phyloP scores from a whole-genome alignment of 2,113 vertebrate genomes.

The Chitala chitala region DNA sequence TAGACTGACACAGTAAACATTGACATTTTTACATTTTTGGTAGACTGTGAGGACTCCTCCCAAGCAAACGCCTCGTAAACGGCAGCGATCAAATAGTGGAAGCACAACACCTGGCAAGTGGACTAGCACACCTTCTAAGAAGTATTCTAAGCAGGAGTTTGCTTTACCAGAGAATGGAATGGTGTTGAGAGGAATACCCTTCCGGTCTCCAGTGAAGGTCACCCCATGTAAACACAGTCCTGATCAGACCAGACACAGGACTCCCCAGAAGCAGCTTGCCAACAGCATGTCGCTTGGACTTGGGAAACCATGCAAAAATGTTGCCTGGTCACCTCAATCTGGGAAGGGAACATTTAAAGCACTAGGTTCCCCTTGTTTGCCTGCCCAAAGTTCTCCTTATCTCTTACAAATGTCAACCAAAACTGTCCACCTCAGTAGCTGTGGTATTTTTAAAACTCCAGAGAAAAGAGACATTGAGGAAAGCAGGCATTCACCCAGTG shows the following conservation, averaged over 20 bases:
- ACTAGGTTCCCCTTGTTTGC: constrained; percentile 43
- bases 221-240: constrained; percentile 49
- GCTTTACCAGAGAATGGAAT: constrained; percentile 28
- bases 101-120: constrained; percentile 36
- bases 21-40: constrained; percentile 18
- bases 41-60: constrained; percentile 66
- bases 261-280: constrained; percentile 39
- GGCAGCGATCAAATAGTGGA: constrained; percentile 21
- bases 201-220: constrained; percentile 35
- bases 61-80: constrained; percentile 45
- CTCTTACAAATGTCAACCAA: constrained; percentile 32
- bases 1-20: no score
- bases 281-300: constrained; percentile 27
- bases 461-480: constrained; percentile 36
- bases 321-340: constrained; percentile 59
- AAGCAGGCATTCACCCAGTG: constrained; percentile 25
- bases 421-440: constrained; percentile 25
- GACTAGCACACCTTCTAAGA: constrained; percentile 28
- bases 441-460: constrained; percentile 45
- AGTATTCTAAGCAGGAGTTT: neutral
- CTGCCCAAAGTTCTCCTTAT: constrained; percentile 40
- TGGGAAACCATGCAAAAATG: constrained; percentile 50
- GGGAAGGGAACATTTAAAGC: constrained; percentile 41
- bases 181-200: constrained; percentile 45
- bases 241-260: constrained; percentile 43